Percentiles rank a stretch among this genome's conserved stretches.
Evolutionary conservation across 2,113 vertebrate genomes (phyloP).

Genomic region (Paedocypris sp.): DNA sequence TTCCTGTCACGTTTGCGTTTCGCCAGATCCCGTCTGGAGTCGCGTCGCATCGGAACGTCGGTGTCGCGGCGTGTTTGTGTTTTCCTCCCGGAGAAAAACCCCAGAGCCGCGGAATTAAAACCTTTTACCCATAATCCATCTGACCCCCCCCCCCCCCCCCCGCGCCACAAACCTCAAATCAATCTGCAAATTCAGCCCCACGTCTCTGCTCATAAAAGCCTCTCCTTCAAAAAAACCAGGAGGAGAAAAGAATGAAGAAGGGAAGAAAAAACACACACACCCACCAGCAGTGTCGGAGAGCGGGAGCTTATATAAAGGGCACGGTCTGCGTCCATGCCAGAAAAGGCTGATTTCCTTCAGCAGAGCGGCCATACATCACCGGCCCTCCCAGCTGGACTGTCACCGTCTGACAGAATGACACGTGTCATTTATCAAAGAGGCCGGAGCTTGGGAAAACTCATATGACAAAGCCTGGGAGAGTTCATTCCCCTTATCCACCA

Average conservation of each 20-base stretch:
- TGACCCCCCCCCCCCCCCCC: conserved; percentile 19
- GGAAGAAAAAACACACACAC: too few species aligned
- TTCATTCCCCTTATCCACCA: conserved; percentile 72
- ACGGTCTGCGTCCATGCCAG: conserved; percentile 84
- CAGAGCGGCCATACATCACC: conserved; percentile 93
- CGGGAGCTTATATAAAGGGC: conserved; percentile 70
- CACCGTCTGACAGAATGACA: conserved; percentile 99
- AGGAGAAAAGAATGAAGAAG: conserved; percentile 1
- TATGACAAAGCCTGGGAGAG: conserved; percentile 99
- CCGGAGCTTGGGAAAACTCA: conserved; percentile 97
- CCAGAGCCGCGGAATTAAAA: conserved; percentile 28
- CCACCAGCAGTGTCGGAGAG: conserved; percentile 12
- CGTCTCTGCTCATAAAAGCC: conserved; percentile 27
- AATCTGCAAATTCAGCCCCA: conserved; percentile 32
- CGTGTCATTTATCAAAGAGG: conserved; percentile 99
- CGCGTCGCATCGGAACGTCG: neutral
- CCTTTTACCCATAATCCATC: conserved; percentile 23
- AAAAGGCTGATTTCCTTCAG: conserved; percentile 99
- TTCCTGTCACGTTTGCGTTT: conserved; percentile 3
- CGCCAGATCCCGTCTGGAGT: neutral
- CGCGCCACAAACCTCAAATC: conserved; percentile 32
- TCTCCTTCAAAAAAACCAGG: conserved; percentile 15
- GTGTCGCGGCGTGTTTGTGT: neutral
- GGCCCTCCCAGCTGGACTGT: conserved; percentile 98
- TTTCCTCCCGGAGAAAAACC: conserved; percentile 17